Evolutionary conservation across 2,888 invertebrate genomes (phyloP), one percentile per base, ranked within the genome.

Genomic region (Empis stercorea): DNA sequence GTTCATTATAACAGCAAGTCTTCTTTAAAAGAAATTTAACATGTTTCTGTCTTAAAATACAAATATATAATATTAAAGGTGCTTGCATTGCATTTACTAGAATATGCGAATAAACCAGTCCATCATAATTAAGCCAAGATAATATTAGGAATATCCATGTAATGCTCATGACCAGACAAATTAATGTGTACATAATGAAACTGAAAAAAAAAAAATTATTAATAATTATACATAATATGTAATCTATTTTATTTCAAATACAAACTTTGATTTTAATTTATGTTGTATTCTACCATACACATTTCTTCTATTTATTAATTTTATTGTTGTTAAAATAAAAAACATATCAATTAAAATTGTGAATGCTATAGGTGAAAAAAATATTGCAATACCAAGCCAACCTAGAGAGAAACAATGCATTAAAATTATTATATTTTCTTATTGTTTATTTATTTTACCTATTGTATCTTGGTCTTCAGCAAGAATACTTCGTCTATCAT

Each of bases 251-350:
- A 32, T 32, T 32, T 10, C 15, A 14, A 47, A 34, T 39, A 56
- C 64, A 65, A 68, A 85, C 85, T 82, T 87, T 67, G 87, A 84
- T 65, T 85, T 84, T 51, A 89, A 72, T 69, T 88, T 88, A 59
- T 88, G 85, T 59, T 88, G 88, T 58, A 89, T 88, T 55, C 87
- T 74, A 41, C 88, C 88, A 63, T 88, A 88, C 4, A 86, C 83
- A 59, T 83, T 82, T 72, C 87, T 83, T 54, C 83, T 74, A 60
- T 82, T 86, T 48, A 89, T 84, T 23, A 84, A 78, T 64, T 83
- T 82, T 27, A 83, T 71, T 17, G 88, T 89, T 15, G 87, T 84
- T 10, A 82, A 74, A 59, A 85, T 84, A 61, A 88, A 87, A 63
- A 84, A 87, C 49, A 87, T 71, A 62, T 88, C 81, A 52, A 85